Evolutionary conservation across 1,140 invertebrate genomes (phyloP).

Genomic region (Laupala kohalensis): DNA sequence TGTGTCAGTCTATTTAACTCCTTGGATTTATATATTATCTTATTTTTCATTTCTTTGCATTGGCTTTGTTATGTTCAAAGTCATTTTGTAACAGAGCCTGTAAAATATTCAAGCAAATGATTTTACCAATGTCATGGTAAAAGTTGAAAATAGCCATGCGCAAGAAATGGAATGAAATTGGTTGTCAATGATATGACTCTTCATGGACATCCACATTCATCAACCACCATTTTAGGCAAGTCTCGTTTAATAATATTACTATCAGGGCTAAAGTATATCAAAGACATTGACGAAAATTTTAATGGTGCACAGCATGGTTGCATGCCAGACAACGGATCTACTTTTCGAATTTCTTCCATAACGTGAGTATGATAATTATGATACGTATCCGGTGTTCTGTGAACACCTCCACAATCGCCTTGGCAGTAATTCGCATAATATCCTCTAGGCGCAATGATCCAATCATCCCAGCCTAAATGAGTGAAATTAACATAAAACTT

Average conservation of each 20-base stretch:
- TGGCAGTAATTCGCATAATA: slow-evolving; percentile 92
- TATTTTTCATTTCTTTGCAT: neutral
- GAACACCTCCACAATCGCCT: slow-evolving; percentile 63
- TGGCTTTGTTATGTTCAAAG: neutral
- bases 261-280: slow-evolving; percentile 86
- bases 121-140: neutral
- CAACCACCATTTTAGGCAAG: slow-evolving; percentile 90
- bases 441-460: slow-evolving; percentile 76
- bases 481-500: slow-evolving; percentile 83
- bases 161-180: neutral
- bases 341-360: slow-evolving; percentile 73
- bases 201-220: slow-evolving; percentile 87
- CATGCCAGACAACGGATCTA: slow-evolving; percentile 56
- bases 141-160: neutral
- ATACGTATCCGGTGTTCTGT: slow-evolving; percentile 69
- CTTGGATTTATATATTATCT: neutral
- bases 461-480: slow-evolving; percentile 85
- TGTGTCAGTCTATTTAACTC: neutral
- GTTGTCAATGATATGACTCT: neutral
- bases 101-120: neutral
- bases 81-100: neutral
- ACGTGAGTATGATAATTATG: slow-evolving; percentile 79
- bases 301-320: slow-evolving; percentile 87
- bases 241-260: slow-evolving; percentile 85
- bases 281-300: slow-evolving; percentile 80